Conservation (phyloP, 2,113 vertebrate genomes). For the Crotalus horridus region DNA sequence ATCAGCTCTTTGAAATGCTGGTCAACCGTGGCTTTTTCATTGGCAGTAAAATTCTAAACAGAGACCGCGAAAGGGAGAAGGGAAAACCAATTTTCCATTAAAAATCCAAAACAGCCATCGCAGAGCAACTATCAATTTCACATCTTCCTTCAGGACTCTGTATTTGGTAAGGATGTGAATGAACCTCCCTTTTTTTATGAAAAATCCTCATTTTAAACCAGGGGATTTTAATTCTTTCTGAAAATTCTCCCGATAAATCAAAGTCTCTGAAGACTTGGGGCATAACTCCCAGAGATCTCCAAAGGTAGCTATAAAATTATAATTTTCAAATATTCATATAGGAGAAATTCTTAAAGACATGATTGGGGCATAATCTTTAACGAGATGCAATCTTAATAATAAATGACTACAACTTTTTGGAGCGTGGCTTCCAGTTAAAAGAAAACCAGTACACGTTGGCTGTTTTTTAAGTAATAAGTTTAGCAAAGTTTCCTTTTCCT, state of each 20-base stretch:
- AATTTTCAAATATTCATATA: not conserved
- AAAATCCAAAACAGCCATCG: not conserved
- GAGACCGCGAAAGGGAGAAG: not conserved
- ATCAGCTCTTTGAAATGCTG: slow-evolving; percentile 78
- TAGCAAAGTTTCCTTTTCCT: not conserved
- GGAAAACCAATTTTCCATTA: not conserved
- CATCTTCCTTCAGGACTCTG: not conserved
- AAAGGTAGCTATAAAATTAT: not conserved
- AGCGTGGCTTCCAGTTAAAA: not conserved
- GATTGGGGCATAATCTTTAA: not conserved
- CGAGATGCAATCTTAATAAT: not conserved
- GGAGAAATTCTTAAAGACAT: not conserved
- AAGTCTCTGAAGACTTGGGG: not conserved
- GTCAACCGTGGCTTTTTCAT: slow-evolving; percentile 75
- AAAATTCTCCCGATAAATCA: not conserved
- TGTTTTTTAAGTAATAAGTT: not conserved
- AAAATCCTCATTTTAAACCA: no score
- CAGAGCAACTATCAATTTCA: not conserved
- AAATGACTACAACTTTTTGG: not conserved
- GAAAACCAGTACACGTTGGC: not conserved
- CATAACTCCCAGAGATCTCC: not conserved
- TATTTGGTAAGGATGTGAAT: not conserved
- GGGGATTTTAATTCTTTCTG: not conserved
- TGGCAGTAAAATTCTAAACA: slow-evolving; percentile 74
- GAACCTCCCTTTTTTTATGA: not conserved